Evolutionary conservation across 2,888 invertebrate genomes (phyloP), one percentile per base, ranked within the genome.

Genomic region (Bugulina stolonifera): DNA sequence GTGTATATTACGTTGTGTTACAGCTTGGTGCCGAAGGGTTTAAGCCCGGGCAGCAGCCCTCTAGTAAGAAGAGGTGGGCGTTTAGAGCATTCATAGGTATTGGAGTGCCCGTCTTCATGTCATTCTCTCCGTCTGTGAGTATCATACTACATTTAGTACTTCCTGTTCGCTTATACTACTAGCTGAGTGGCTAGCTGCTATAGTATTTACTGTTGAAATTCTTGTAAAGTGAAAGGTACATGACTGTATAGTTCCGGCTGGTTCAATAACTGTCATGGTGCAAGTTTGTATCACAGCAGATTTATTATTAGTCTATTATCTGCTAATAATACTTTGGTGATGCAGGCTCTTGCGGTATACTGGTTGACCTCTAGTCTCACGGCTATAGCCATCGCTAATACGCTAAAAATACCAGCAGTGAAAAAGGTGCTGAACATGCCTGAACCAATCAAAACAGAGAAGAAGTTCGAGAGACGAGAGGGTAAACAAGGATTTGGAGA

Each of bases 1-100:
- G n/a, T n/a, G n/a, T n/a, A n/a, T 52, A 52, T 52, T 14, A 14
- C 22, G 52, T 10, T 52, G 10, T 5, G 14, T 57, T 64, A 27
- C 32, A 64, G 64, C 18, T 64, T 10, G 64, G 64, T 14, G 64
- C 64, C 14, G 64, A 64, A 5, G 64, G 64, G 3, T 2, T 64
- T 14, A 22, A n/a, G 5, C 10, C 64, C 1, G n/a, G n/a, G 27
- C 3, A 5, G 14, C 34, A 29, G 18, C 43, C 43, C 18, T 32
- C 64, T 18, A 64, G 25, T 5, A 52, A 18, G 5, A 64, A 5
- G 10, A 64, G 32, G 34, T 25, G 27, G 25, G 3, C 32, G n/a
- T 5, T 32, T 14, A 27, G 64, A n/a, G 64, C 32, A 29, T 32
- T 64, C 2, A 34, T 64, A 3, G 25, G 22, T 5, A 32, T 64